Evolutionary conservation across 1,140 invertebrate genomes (phyloP).

Genomic region (Cyrtorhinus lividipennis): DNA sequence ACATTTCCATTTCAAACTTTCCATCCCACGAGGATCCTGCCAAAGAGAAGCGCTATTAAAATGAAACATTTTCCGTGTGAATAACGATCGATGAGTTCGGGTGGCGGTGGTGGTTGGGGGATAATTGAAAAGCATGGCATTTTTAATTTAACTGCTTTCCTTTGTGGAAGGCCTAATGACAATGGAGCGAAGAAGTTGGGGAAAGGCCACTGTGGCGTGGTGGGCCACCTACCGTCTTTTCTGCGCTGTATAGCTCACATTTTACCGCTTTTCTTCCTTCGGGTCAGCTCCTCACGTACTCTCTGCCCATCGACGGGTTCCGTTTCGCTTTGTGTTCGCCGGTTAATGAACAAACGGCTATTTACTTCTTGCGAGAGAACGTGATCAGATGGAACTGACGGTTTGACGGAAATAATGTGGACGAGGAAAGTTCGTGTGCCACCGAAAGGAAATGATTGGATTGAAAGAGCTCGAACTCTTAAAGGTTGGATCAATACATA

Average conservation of each 20-base stretch:
- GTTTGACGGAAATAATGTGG: too few species aligned
- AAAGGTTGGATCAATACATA: too few species aligned
- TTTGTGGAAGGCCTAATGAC: background rate
- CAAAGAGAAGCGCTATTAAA: too few species aligned
- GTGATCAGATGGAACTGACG: background rate
- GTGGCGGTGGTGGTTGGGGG: too few species aligned
- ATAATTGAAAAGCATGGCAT: background rate
- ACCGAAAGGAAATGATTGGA: too few species aligned
- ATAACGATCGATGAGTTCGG: too few species aligned
- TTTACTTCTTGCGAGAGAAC: background rate
- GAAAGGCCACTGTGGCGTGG: background rate
- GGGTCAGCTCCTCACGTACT: background rate
- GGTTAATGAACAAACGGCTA: background rate
- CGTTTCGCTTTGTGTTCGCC: background rate
- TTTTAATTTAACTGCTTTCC: slow-evolving; percentile 5
- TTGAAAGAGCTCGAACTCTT: too few species aligned
- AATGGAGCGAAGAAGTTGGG: background rate
- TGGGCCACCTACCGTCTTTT: background rate
- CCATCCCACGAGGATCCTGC: too few species aligned
- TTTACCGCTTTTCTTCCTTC: background rate
- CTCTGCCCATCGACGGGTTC: background rate
- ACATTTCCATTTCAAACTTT: too few species aligned
- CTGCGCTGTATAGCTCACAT: background rate
- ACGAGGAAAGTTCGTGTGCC: too few species aligned
- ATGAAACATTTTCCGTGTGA: too few species aligned